phyloP scores from a whole-genome alignment of 2,888 invertebrate genomes.

The Drosophila koepferae region DNA sequence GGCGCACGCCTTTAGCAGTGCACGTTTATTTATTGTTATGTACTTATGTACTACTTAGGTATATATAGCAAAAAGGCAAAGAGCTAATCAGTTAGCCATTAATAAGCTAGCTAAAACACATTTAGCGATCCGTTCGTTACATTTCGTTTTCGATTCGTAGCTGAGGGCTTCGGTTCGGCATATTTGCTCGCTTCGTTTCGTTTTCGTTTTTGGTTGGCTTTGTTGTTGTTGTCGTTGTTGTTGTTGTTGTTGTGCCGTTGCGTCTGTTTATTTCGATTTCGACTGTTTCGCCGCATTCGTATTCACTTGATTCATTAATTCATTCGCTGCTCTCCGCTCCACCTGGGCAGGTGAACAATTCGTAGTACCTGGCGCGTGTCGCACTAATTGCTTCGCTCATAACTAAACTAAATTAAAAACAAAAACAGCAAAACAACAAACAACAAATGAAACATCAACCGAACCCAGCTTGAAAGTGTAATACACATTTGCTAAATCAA shows the following conservation, averaged over 20 bases:
- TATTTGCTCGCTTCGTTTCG: slow-evolving; percentile 5
- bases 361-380: slow-evolving; percentile 59
- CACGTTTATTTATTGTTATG: slow-evolving; percentile 16
- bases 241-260: slow-evolving; percentile 33
- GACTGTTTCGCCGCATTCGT: slow-evolving; percentile 50
- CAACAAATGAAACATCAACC: slow-evolving; percentile 12
- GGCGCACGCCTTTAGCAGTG: neutral
- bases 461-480: slow-evolving; percentile 12
- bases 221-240: slow-evolving; percentile 4
- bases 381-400: slow-evolving; percentile 49
- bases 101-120: slow-evolving; percentile 50
- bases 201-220: neutral
- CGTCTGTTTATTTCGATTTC: slow-evolving; percentile 49
- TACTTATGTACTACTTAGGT: neutral
- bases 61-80: slow-evolving; percentile 11
- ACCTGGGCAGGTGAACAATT: slow-evolving; percentile 83
- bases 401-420: slow-evolving; percentile 19
- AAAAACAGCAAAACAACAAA: neutral
- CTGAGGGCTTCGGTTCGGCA: slow-evolving; percentile 10
- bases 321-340: slow-evolving; percentile 84
- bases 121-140: slow-evolving; percentile 44
- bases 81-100: slow-evolving; percentile 53
- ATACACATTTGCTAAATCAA: slow-evolving; percentile 27
- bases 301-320: slow-evolving; percentile 69
- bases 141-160: slow-evolving; percentile 58